Percentiles rank a stretch among this genome's conserved stretches.
Conservation (phyloP, 2,797 vertebrate genomes). For the Tadarida brasiliensis region DNA sequence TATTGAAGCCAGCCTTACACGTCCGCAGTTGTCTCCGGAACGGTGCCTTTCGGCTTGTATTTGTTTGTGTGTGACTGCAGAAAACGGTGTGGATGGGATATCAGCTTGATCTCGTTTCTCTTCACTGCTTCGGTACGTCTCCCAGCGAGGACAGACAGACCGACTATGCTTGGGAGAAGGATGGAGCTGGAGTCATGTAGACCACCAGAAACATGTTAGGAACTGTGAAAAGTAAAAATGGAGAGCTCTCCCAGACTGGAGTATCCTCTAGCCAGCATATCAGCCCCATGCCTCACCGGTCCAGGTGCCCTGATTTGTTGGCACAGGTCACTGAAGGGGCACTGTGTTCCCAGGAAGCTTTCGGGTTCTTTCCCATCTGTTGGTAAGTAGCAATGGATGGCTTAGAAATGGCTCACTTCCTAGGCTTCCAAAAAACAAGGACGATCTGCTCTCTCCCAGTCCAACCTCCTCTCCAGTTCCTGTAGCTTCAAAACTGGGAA, state of each 20-base stretch:
- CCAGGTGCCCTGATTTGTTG: background rate
- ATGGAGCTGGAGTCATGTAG: background rate
- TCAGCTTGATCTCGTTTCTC: background rate
- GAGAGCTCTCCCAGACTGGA: background rate
- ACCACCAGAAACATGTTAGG: background rate
- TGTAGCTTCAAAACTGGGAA: background rate
- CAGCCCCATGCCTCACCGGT: background rate
- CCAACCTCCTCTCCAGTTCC: background rate
- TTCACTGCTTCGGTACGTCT: background rate
- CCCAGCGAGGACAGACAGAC: background rate
- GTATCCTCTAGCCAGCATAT: background rate
- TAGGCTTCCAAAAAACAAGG: slow-evolving; percentile 9
- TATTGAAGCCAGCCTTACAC: background rate
- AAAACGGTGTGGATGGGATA: background rate
- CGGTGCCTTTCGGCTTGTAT: background rate
- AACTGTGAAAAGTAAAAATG: background rate
- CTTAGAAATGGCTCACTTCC: background rate
- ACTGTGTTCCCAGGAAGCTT: background rate
- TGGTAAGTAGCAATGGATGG: background rate
- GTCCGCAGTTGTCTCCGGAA: background rate
- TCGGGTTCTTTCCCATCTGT: background rate
- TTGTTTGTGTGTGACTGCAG: background rate
- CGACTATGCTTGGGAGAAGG: background rate
- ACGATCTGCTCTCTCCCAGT: accelerated
- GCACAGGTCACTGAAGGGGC: background rate